Percentiles rank a stretch among this genome's conserved stretches.
These are phyloP conservation scores for Rhinogobio ventralis DNA, from an alignment of 2,797 vertebrate genomes.

Conservation along the genomic window DNA sequence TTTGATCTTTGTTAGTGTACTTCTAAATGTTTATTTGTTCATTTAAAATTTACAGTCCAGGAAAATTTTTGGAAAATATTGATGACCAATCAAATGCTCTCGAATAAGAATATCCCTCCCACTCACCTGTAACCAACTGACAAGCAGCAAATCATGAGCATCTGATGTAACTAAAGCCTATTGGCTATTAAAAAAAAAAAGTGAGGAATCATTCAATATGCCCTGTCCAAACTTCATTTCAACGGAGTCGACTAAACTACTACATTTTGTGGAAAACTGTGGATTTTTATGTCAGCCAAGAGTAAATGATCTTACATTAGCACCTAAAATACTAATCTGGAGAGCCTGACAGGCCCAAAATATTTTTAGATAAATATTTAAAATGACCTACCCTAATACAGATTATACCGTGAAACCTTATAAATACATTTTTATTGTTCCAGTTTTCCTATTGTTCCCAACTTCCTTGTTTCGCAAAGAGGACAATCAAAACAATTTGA, in stretches of 20 bases:
- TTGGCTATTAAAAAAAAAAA: too few species aligned
- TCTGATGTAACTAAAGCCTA: background rate
- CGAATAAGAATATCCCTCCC: background rate
- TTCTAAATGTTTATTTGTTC: background rate
- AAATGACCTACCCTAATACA: background rate
- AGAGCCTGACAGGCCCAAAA: background rate
- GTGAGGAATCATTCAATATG: background rate
- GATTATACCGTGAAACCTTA: background rate
- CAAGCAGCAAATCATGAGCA: background rate
- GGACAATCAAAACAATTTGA: background rate
- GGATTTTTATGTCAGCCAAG: too few species aligned
- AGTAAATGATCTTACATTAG: too few species aligned
- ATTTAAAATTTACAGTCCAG: background rate
- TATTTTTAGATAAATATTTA: background rate
- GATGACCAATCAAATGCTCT: constrained; percentile 25
- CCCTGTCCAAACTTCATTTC: background rate
- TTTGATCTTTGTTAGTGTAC: background rate
- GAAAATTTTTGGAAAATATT: background rate
- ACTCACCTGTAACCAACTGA: background rate
- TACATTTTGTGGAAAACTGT: too few species aligned
- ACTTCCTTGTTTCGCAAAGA: background rate
- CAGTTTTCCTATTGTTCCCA: background rate
- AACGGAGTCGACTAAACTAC: background rate
- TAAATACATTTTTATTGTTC: background rate
- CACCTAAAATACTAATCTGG: background rate